Evolutionary conservation across 1,140 invertebrate species (phyloP), one percentile per base, ranked within the genome.

Genomic region (Sitobion miscanthi): DNA sequence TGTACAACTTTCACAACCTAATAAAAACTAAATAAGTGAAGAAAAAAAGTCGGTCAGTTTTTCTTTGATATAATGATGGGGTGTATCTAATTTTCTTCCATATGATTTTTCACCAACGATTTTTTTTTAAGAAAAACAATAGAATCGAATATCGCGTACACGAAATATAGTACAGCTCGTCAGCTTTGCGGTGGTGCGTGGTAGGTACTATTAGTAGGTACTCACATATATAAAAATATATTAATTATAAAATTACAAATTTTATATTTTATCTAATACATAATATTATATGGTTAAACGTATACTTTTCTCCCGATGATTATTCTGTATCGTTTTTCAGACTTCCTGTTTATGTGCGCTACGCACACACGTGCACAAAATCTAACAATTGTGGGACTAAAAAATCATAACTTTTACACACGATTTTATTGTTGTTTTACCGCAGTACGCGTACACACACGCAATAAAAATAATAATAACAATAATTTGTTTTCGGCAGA

Each of bases 401-500:
- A 83, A 83, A 90, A 49, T 69, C 90, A 25, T 77, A 25, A 91
- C 77, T 69, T 91, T 91, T 38, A 20, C 42, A 30, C 35, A 86
- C 89, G 11, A 90, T 38, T 90, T 90, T 89, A 90, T 52, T 49
- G 85, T 87, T 47, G n/a, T 89, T n/a, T 38, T 83, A 38, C 57
- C 57, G 30, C 57, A 62, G 30, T 62, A 30, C 2, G 30, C 0
- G 30, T 30, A 35, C 49, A 54, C 35, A 89, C 25, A 35, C 30
- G 47, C 20, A 49, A 88, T 49, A 88, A 88, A n/a, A 88, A 88
- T 49, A 88, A 49, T 35, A 88, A 88, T 88, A 88, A 35, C 49
- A 88, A 52, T 52, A 82, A 91, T 82, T 69, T 69, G 52, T 77
- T 82, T 82, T 91, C 90, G 62, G 42, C 90, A 45, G 38, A 45